Evolutionary conservation across 2,113 vertebrate species (phyloP), one percentile per base, ranked within the genome.

Genomic region (Labrus mixtus): DNA sequence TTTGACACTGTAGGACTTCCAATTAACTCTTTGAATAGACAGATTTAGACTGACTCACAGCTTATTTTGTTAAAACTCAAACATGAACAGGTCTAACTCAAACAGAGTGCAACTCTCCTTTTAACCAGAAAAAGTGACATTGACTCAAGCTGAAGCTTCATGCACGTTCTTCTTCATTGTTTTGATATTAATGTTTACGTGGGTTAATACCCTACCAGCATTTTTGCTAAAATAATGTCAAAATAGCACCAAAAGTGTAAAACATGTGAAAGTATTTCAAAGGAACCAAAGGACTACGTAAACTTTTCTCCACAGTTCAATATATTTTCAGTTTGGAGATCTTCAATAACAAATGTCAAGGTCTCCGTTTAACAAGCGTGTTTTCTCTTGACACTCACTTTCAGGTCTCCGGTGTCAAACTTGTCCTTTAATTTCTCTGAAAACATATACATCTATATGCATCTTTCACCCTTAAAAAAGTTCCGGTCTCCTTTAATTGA

Each of bases 401-500:
- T 43, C 8, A 22, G 6, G 0, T 70, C 68, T 56, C 55, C 46
- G 37, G 41, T 81, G 58, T 87, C 73, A 79, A 82, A 87, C 68
- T 50, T 81, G 56, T 86, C 77, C 55, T 71, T 79, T 79, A 55
- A 83, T 87, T 84, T 70, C 37, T 43, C n/a, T 45, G 4, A 63
- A 82, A 69, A 78, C 69, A 65, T 54, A 54, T 65, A 77, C 39
- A 58, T 75, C 67, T 79, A 77, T 70, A 72, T 67, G 70, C 70
- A 63, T 83, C 73, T 56, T 70, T 78, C 62, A 68, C 71, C 73
- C 71, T 78, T 78, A 70, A 73, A 92, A 87, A 87, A 75, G 71
- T 86, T 86, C 67, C 45, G 0, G 8, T 20, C 51, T 77, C 33
- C 66, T 84, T 74, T 87, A 92, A 92, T 92, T 91, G 89, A 89